Evolutionary conservation across 2,888 invertebrate species (phyloP).

Genomic region (Liodrosophila aerea): DNA sequence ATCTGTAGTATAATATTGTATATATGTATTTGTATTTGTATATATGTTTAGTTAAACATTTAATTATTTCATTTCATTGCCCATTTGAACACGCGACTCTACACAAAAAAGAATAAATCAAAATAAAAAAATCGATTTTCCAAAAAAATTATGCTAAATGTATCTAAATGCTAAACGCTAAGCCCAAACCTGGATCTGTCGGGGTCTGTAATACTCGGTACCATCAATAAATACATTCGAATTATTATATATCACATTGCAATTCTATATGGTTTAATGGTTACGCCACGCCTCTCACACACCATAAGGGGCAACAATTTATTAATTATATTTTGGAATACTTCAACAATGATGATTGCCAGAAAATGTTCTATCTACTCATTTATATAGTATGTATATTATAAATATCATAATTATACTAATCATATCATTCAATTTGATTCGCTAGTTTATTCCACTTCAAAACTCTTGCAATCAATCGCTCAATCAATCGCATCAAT

Average conservation of each 20-base stretch:
- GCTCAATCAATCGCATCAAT: no score
- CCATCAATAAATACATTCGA: conserved; percentile 42
- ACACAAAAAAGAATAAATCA: conserved; percentile 9
- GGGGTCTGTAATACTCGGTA: conserved; percentile 32
- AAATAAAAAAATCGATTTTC: background rate
- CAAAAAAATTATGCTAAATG: background rate
- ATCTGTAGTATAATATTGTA: background rate
- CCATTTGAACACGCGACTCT: conserved; percentile 17
- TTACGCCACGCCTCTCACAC: background rate
- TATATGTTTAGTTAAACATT: background rate
- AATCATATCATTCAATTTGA: no score
- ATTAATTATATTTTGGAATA: conserved; percentile 16
- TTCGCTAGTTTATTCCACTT: no score
- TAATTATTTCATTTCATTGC: conserved; percentile 9
- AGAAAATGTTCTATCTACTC: conserved; percentile 36
- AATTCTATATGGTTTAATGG: no score
- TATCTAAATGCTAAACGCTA: background rate
- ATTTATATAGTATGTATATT: conserved; percentile 9
- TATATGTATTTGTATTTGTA: background rate
- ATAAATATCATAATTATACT: conserved; percentile 2
- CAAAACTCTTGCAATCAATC: no score
- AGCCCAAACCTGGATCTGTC: conserved; percentile 12
- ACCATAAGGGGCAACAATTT: conserved; percentile 12
- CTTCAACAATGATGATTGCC: conserved; percentile 50
- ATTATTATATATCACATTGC: conserved; percentile 59